A percentile compares a stretch with the other conserved stretches of the same genome.
Evolutionary conservation across 2,113 vertebrate species (phyloP).

Genomic region (Thamnophis sirtalis): DNA sequence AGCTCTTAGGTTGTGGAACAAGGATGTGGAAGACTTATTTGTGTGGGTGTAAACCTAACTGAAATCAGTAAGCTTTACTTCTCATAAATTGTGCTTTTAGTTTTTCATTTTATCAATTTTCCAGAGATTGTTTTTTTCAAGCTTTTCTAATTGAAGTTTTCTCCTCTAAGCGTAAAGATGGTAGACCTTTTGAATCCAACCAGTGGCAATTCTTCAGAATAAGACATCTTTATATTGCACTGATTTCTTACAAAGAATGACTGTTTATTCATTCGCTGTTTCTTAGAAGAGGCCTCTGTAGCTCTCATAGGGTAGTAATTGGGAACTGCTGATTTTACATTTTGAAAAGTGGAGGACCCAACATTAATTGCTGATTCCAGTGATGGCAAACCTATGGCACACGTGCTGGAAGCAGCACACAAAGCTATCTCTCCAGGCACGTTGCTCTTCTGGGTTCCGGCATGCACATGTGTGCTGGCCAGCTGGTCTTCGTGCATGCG

Average conservation of each 20-base stretch:
- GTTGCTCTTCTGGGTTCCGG: too few species aligned
- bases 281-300: not conserved
- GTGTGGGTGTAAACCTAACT: too few species aligned
- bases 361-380: not conserved
- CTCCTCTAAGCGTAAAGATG: not conserved
- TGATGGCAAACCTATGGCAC: too few species aligned
- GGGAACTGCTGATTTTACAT: not conserved
- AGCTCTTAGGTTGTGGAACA: not conserved
- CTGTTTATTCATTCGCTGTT: not conserved
- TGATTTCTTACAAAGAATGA: not conserved
- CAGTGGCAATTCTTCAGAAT: not conserved
- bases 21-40: too few species aligned
- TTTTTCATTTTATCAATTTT: not conserved
- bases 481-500: too few species aligned
- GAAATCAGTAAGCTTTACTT: not conserved
- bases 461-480: too few species aligned
- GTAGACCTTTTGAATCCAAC: not conserved
- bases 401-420: too few species aligned
- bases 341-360: not conserved
- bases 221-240: not conserved
- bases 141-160: not conserved
- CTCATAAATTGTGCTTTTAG: not conserved
- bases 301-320: not conserved
- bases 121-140: not conserved
- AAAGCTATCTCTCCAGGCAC: too few species aligned